Evolutionary conservation across 2,797 vertebrate species (phyloP).

Genomic region (Ataeniobius toweri): DNA sequence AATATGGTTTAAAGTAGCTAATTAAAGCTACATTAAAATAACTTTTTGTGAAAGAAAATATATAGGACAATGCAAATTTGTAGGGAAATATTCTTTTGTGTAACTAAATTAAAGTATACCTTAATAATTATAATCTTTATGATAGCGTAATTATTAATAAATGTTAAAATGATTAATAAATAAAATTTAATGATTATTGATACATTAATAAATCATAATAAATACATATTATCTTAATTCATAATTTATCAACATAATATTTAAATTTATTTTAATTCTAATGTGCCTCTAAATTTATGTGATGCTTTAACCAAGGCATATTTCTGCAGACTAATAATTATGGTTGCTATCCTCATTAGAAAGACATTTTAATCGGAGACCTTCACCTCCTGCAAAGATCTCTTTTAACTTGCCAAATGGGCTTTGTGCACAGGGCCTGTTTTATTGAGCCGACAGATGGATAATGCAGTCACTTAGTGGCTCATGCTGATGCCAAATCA

Average conservation of each 20-base stretch:
- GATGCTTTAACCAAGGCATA: too few species aligned
- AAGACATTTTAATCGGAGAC: neutral
- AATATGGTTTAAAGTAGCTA: neutral
- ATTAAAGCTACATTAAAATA: neutral
- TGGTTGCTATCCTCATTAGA: neutral
- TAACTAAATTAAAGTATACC: neutral
- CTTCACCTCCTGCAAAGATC: neutral
- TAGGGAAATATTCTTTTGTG: neutral
- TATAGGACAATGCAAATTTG: neutral
- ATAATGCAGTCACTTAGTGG: slow-evolving; percentile 5
- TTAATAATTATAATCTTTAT: neutral
- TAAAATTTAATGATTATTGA: neutral
- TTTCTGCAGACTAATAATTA: too few species aligned
- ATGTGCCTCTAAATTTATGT: neutral
- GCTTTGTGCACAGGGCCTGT: neutral
- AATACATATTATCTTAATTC: neutral
- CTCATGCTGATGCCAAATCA: slow-evolving; percentile 10
- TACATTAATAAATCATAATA: neutral
- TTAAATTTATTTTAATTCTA: neutral
- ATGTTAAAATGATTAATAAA: neutral
- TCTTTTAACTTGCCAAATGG: neutral
- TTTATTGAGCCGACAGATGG: slow-evolving; percentile 11
- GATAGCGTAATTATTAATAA: neutral
- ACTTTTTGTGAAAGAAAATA: neutral
- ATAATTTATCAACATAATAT: too few species aligned